Evolutionary conservation across 2,797 vertebrate genomes (phyloP), one percentile per base, ranked within the genome.

Genomic region (Protosalanx chinensis): DNA sequence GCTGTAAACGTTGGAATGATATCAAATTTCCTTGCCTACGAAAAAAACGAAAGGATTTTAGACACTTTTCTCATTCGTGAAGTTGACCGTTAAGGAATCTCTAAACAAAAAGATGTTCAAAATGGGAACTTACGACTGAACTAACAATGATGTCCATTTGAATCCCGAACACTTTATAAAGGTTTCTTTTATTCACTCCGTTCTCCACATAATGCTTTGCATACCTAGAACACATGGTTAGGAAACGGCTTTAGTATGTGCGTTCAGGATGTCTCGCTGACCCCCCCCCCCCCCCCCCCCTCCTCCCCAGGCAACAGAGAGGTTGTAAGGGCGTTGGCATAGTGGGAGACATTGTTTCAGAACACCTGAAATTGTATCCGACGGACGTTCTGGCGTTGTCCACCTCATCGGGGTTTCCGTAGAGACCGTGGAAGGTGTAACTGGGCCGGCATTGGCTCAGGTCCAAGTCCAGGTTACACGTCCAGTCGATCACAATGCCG

Each of bases 1-100:
- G 97, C 95, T 2, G 94, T 98, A 85, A 99, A 88, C 0, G 97
- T 98, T 0, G 97, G 97, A 82, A 99, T 98, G 86, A 99, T 96
- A 81, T 99, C 93, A 87, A 99, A 99, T 86, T 97, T 96, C 72
- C 97, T 93, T 2, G 95, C 97, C 97, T 99, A 81, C 63, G 70
- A 46, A 75, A 67, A 18, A 33, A 46, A 46, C 10, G 0, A 46
- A 46, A 13, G 41, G 41, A 46, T 46, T 62, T 35, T 74, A 12
- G 15, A 10, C 30, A 56, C 13, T 13, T 6, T 49, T 29, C 64
- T 4, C 13, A 20, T 67, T 67, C 49, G n/a, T 56, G 7, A 15
- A 10, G 8, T 57, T 56, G 18, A 32, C 30, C 6, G 51, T 6
- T 15, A 6, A 46, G 16, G 51, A 57, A 5, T 53, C 5, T 49